A percentile compares a stretch with the other conserved stretches of the same genome.
Evolutionary conservation across 2,113 vertebrate genomes (phyloP).

Genomic region (Tricholaema leucomelas): DNA sequence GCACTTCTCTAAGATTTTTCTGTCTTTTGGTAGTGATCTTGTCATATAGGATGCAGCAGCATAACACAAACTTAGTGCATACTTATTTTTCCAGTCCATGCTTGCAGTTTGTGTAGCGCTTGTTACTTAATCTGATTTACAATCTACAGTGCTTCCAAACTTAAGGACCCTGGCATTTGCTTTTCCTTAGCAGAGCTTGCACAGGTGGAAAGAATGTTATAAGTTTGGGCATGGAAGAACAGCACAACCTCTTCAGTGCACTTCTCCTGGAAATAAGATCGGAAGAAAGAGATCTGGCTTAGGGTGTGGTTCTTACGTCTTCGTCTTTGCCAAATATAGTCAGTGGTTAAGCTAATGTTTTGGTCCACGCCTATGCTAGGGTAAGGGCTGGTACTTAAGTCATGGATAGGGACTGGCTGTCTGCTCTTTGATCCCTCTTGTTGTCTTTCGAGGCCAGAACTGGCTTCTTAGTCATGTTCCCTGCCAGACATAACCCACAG

Average conservation of each 20-base stretch:
- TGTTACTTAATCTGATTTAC: neutral
- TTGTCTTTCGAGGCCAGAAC: neutral
- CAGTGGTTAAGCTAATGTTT: neutral
- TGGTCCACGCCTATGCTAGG: neutral
- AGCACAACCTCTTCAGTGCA: neutral
- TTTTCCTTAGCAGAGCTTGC: neutral
- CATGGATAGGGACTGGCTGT: neutral
- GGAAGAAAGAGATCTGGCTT: neutral
- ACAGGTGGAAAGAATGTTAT: neutral
- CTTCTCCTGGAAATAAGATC: neutral
- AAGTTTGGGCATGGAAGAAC: neutral
- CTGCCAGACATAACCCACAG: slow-evolving; percentile 25
- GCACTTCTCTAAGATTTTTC: neutral
- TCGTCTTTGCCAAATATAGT: neutral
- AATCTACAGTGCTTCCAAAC: neutral
- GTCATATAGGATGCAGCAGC: neutral
- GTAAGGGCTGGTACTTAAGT: neutral
- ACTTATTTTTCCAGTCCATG: neutral
- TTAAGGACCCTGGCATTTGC: neutral
- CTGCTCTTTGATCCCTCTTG: slow-evolving; percentile 33
- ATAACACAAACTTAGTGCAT: neutral
- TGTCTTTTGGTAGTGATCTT: neutral
- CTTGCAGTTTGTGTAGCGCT: neutral
- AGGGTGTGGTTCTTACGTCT: neutral
- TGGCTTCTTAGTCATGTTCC: slow-evolving; percentile 23